Conservation (phyloP, 1,140 invertebrate species). For the Cardiocondyla obscurior region DNA sequence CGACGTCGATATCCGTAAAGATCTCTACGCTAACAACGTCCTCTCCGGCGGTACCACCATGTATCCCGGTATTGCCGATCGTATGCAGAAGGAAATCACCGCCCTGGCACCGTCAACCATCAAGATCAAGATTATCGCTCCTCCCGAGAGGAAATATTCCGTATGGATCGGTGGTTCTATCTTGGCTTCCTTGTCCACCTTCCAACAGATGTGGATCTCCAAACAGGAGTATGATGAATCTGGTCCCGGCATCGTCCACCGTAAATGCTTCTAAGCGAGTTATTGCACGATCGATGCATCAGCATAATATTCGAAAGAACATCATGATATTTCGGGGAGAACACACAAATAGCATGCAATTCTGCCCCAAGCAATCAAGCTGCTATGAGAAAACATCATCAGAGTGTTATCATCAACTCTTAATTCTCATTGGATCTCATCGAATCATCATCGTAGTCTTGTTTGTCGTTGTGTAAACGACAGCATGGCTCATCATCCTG, state of each 20-base stretch:
- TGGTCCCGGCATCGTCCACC: constrained; percentile 92
- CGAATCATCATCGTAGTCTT: constrained; percentile 42
- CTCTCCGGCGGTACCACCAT: constrained; percentile 95
- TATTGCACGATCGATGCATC: constrained; percentile 71
- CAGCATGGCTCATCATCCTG: constrained; percentile 29
- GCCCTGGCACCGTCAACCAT: constrained; percentile 91
- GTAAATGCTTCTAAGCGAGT: constrained; percentile 92
- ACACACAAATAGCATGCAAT: not conserved
- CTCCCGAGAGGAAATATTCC: constrained; percentile 94
- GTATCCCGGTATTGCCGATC: constrained; percentile 96
- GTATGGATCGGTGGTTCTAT: constrained; percentile 96
- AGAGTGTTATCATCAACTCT: constrained; percentile 37
- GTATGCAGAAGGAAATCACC: constrained; percentile 94
- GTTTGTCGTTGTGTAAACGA: constrained; percentile 1
- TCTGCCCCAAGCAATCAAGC: constrained; percentile 27
- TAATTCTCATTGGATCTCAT: constrained; percentile 62
- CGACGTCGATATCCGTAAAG: constrained; percentile 94
- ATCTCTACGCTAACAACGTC: constrained; percentile 92
- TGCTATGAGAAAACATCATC: constrained; percentile 53
- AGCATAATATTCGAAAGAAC: constrained; percentile 39
- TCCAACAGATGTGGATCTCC: constrained; percentile 96
- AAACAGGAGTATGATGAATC: constrained; percentile 95
- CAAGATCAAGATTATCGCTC: constrained; percentile 97
- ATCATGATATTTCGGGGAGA: constrained; percentile 8
- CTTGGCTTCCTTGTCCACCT: constrained; percentile 92